A percentile compares a stretch with the other conserved stretches of the same genome.
Conservation (phyloP, 2,797 vertebrate species). For the Girardinus metallicus region DNA sequence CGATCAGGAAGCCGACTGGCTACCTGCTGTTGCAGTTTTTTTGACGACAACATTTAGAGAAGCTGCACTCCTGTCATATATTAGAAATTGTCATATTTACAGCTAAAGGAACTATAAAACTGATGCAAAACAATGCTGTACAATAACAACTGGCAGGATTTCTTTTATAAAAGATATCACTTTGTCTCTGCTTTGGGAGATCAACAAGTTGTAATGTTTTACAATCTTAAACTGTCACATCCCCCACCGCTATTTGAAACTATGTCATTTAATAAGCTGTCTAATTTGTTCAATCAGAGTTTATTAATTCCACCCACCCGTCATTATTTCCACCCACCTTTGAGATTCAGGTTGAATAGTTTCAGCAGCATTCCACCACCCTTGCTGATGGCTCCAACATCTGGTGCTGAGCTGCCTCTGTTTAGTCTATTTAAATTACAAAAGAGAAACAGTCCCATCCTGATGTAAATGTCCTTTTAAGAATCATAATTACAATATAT, state of each 20-base stretch:
- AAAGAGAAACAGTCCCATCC: not conserved
- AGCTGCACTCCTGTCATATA: not conserved
- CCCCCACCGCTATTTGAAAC: not conserved
- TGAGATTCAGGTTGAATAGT: not conserved
- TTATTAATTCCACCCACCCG: constrained; percentile 5
- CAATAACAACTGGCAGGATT: not conserved
- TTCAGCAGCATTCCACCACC: not conserved
- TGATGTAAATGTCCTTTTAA: not conserved
- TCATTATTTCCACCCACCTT: constrained; percentile 3
- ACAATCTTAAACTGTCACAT: not conserved
- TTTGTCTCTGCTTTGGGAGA: not conserved
- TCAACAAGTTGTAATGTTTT: not conserved
- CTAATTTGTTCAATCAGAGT: not conserved
- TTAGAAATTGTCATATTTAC: not conserved
- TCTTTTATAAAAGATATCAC: not conserved
- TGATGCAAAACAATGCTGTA: not conserved
- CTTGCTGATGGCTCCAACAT: not conserved
- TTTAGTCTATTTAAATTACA: constrained; percentile 4
- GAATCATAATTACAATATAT: not conserved
- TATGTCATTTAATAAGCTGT: not conserved
- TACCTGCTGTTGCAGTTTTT: not conserved
- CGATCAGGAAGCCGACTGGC: not conserved
- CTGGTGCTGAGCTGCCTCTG: not conserved
- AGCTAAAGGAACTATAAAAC: not conserved
- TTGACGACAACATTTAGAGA: not conserved